Base-by-base conservation (phyloP, 2,113 vertebrate species). In the Indri indri region DNA sequence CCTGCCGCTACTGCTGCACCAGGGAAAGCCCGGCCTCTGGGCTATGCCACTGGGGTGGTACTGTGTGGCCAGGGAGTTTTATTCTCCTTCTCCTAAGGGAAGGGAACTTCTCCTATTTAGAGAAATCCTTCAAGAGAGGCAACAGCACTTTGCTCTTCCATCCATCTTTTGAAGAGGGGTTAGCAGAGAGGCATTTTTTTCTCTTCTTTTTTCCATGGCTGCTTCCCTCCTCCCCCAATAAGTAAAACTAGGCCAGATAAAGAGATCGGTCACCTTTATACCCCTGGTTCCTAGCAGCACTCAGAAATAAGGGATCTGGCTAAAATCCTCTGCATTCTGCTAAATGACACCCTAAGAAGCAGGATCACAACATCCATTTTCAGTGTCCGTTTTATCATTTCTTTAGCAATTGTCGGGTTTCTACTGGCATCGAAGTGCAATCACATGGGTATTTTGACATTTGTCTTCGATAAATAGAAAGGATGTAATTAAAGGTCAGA, bases 381-480 rank as follows among this genome's bases (percentile, higher is more conserved):
- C 71, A 87, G 16, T 47, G 74, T 92, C 92, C 45, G 14, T 91
- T 92, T 91, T 85, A 88, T 77, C 57, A 85, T 88, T 93, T 70
- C 34, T 63, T 91, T 92, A 92, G 71, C 90, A 81, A n/a, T 85
- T 47, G 40, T 57, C 85, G 16, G 6, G 5, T 92, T 96, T 95
- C 47, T 40, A 10, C 32, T 92, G 80, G 88, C 52, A 90, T 9
- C 23, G 68, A 89, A 42, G 93, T 71, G 16, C 61, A 73, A 13
- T 66, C 42, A 13, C 66, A n/a, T 63, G 93, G 65, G 42, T 71
- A 83, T 95, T 95, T 95, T 96, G 96, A 96, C 81, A 76, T 97
- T 97, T 98, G 92, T 95, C 84, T 96, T 65, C 17, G 34, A 73
- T 95, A 96, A 95, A 84, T 52, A 86, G 87, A 96, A 97, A 96